These are phyloP conservation scores for Hycleus cichorii DNA, from an alignment of 1,140 invertebrate genomes.

Conservation along the genomic window DNA sequence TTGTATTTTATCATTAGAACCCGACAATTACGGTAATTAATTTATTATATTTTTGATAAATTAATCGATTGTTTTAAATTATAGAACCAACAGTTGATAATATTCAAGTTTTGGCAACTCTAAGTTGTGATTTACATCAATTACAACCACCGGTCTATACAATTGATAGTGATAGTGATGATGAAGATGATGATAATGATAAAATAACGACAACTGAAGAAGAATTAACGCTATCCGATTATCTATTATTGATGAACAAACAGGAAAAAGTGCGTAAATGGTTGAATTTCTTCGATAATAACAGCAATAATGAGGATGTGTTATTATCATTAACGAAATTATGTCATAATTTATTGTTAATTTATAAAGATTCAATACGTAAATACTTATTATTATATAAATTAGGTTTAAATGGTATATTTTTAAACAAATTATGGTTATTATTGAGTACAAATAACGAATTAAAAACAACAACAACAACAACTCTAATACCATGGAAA, in stretches of 20 bases:
- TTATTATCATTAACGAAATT: constrained; percentile 31
- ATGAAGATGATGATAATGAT: constrained; percentile 22
- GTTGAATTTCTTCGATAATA: constrained; percentile 31
- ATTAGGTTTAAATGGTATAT: constrained; percentile 74
- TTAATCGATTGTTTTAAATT: constrained; percentile 10
- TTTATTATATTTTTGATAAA: neutral
- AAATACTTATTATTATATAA: constrained; percentile 63
- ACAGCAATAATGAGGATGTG: constrained; percentile 31
- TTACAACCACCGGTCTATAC: constrained; percentile 21
- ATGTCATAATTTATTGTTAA: constrained; percentile 38
- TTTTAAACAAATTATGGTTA: constrained; percentile 72
- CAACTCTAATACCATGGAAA: constrained; percentile 30
- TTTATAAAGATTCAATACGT: constrained; percentile 38
- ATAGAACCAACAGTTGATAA: constrained; percentile 33
- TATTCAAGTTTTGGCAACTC: constrained; percentile 31
- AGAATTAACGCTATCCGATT: constrained; percentile 31
- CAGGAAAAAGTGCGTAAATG: constrained; percentile 34
- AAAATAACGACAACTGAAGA: constrained; percentile 21
- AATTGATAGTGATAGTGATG: constrained; percentile 33
- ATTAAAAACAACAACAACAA: constrained; percentile 16
- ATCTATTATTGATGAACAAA: constrained; percentile 34
- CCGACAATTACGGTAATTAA: constrained; percentile 52
- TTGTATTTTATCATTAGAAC: constrained; percentile 60
- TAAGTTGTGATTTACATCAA: constrained; percentile 29
- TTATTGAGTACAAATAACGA: constrained; percentile 10